Base-by-base conservation (phyloP, 2,113 vertebrate genomes). In the Rynchops niger region DNA sequence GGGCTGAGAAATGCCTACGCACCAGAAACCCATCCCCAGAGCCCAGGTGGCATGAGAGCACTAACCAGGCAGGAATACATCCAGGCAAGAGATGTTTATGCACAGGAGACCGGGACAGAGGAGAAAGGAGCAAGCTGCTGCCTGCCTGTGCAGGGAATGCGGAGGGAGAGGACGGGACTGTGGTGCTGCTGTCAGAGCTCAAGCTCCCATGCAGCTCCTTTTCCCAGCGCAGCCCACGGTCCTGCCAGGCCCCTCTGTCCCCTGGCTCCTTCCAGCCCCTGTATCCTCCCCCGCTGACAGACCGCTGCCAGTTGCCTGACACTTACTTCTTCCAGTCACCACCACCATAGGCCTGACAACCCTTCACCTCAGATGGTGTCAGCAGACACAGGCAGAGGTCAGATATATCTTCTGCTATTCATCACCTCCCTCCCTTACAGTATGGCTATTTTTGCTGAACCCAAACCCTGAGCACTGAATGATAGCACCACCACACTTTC, bases 221-320 rank as follows among this genome's bases (percentile, higher is more conserved):
- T 56, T 34, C 9, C 9, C 2, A 4, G 17, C 9, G 15, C 15
- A 82, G n/a, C 9, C 25, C 29, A 4, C 0, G 0, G 16, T 32
- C 45, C 11, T 87, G 43, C 42, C 23, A 66, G n/a, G 4, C 4
- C 14, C 9, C 6, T 21, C 15, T 43, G 43, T 5, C 11, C 16
- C 11, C 38, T 56, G n/a, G 16, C 3, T 92, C 29, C 32, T 70
- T 84, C 34, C 58, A 84, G 11, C 5, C 61, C 27, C 29, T 63
- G 6, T n/a, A 29, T 9, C 12, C 10, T 40, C 10, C 55, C 26
- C 50, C 1, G 1, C 29, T 67, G 27, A 8, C 38, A 59, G 40
- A 4, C 4, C 42, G 11, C 34, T 69, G 9, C 9, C 29, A 16
- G 12, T 18, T 58, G 8, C 16, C 25, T 49, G 50, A 45, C 12